phyloP scores from a whole-genome alignment of 2,888 invertebrate genomes.

The Electrophaes corylata region DNA sequence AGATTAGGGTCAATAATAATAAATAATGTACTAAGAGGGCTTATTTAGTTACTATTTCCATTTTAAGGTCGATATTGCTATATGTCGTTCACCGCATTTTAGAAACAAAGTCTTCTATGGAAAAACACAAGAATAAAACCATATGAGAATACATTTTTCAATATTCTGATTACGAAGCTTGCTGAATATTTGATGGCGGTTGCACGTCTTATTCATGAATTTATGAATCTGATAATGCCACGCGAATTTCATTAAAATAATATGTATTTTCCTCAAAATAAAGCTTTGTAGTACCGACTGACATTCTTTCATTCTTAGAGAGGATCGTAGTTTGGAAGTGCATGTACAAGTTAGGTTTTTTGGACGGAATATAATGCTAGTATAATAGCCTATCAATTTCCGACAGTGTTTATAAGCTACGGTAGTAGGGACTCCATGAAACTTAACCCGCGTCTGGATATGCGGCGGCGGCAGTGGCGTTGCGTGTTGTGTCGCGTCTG shows the following conservation, averaged over 20 bases:
- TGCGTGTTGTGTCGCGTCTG: too few relatives aligned
- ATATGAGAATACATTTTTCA: constrained; percentile 61
- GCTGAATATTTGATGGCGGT: constrained; percentile 59
- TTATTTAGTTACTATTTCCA: too few relatives aligned
- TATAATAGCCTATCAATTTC: too few relatives aligned
- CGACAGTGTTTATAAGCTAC: too few relatives aligned
- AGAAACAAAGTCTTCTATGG: background rate
- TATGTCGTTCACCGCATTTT: background rate
- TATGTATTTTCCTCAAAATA: constrained; percentile 33
- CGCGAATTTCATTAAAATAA: constrained; percentile 56
- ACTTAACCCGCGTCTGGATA: too few relatives aligned
- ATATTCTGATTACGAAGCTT: constrained; percentile 57
- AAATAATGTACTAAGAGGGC: too few relatives aligned
- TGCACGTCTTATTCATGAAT: constrained; percentile 51
- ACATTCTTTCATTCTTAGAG: background rate
- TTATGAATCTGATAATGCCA: constrained; percentile 49
- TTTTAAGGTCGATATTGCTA: background rate
- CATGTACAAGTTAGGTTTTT: too few relatives aligned
- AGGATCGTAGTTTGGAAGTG: too few relatives aligned
- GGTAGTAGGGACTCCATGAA: too few relatives aligned
- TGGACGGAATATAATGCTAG: too few relatives aligned
- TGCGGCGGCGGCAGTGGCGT: too few relatives aligned
- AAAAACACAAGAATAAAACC: constrained; percentile 21
- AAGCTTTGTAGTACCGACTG: background rate
- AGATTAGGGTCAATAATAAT: too few relatives aligned